Base-by-base conservation (phyloP, 2,888 invertebrate species). In the Polydrusus tereticollis region DNA sequence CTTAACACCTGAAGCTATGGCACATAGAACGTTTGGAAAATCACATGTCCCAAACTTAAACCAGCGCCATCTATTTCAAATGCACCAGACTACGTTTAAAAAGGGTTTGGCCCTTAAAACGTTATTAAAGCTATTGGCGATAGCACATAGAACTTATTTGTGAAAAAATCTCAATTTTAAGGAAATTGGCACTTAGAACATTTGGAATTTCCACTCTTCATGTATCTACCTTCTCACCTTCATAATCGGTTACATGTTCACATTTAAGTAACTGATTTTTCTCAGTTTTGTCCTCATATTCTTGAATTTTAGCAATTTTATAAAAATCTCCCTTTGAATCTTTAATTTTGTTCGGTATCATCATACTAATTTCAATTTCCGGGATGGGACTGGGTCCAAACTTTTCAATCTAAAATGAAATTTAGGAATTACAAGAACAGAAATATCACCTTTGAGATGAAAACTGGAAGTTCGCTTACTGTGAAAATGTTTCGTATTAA, bases 341-440 rank as follows among this genome's bases (percentile, higher is more conserved):
- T 23, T n/a, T 62, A 1, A 81, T 69, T 20, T 75, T 69, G 38
- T 78, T 76, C 0, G 87, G 87, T 23, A 87, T 77, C 29, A 76
- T 75, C 12, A 87, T 75, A 26, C 75, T 77, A 1, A 86, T 69
- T 21, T 70, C 33, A 2, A 85, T 82, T 70, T 83, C 81, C 12
- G 84, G 81, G 4, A 87, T 80, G 6, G 85, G 83, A 78, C 86
- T 87, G 0, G 73, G 76, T 16, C 86, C 87, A 62, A 84, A 82
- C 77, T 86, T 86, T 75, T 77, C 77, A 69, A 83, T 79, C 79
- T 80, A 81, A 63, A 80, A 78, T 43, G 23, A 20, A 52, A n/a
- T 38, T n/a, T n/a, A 36, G 12, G n/a, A n/a, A n/a, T n/a, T n/a
- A n/a, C n/a, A n/a, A n/a, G n/a, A n/a, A n/a, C n/a, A n/a, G n/a